Evolutionary conservation across 2,797 vertebrate genomes (phyloP), one percentile per base, ranked within the genome.

Genomic region (Xerus rutilus): DNA sequence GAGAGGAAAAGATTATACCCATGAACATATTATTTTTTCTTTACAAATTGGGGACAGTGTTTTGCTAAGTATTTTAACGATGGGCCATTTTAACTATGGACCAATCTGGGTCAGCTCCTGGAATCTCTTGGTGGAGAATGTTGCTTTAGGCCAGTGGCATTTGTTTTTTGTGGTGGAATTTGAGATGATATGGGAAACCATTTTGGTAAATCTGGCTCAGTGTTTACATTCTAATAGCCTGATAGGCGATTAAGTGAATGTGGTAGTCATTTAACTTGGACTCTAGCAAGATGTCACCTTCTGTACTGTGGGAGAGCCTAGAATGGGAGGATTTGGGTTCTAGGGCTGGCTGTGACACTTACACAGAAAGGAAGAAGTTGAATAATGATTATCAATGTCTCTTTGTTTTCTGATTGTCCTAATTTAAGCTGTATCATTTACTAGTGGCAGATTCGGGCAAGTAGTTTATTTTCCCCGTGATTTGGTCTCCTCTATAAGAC

Each of bases 401-500:
- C 30, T 72, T 47, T 12, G 15, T 77, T 47, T 39, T 18, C 35
- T 35, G 11, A 21, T 25, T 14, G n/a, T 87, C 43, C 67, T 89
- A 17, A 0, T 47, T 76, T 45, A 59, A 93, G 35, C 30, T 92
- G 3, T 6, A 3, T 72, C 76, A 81, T 32, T 94, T 78, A 62
- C 23, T 25, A 57, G 49, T 62, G 30, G 43, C 12, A 64, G 89
- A 57, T 54, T 96, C 76, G 79, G 92, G 28, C 62, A 81, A 45
- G 39, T 43, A 54, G 69, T 35, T 93, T 94, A 11, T 5, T 96
- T 96, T 97, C 30, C 93, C 81, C 82, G 64, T 47, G 59, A 94
- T 84, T 70, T 25, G 82, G 91, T 93, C 79, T 96, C 76, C 62
- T 85, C 32, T 93, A 45, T 81, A 91, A 96, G 95, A 83, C 2